A percentile compares a stretch with the other conserved stretches of the same genome.
phyloP scores from a whole-genome alignment of 1,140 invertebrate genomes.

The Orchesella cincta region DNA sequence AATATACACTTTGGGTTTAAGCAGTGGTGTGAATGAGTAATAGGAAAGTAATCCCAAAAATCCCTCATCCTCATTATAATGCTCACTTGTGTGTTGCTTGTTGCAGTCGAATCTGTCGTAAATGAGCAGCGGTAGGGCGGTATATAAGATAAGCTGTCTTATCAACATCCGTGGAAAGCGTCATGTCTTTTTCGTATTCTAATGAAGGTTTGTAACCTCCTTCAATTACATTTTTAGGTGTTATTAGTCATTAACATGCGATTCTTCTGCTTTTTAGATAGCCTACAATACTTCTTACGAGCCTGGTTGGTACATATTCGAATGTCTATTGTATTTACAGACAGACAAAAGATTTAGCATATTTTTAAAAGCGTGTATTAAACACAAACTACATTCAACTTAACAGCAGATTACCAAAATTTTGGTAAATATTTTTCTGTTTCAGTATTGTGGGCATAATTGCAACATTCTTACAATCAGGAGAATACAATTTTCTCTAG shows the following conservation, averaged over 20 bases:
- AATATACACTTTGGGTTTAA: not conserved
- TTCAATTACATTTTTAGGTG: constrained; percentile 4
- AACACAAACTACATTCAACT: too few species aligned
- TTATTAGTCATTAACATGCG: constrained; percentile 18
- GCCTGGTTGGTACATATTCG: not conserved
- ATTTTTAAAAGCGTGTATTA: too few species aligned
- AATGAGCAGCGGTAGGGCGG: not conserved
- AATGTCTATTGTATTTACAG: too few species aligned
- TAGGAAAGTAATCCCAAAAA: not conserved
- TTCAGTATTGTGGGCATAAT: not conserved
- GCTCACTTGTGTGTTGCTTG: not conserved
- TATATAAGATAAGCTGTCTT: not conserved
- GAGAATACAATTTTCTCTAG: too few species aligned
- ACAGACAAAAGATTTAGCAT: too few species aligned
- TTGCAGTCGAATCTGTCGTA: not conserved
- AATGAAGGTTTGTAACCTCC: not conserved
- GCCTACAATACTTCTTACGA: too few species aligned
- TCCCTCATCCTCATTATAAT: not conserved
- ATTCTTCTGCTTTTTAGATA: not conserved
- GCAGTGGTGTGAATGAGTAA: not conserved
- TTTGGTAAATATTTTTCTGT: not conserved
- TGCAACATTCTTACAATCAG: too few species aligned
- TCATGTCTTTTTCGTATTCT: not conserved
- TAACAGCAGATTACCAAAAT: not conserved
- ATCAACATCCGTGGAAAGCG: not conserved